Evolutionary conservation across 2,888 invertebrate species (phyloP).

Genomic region (Operophtera brumata): DNA sequence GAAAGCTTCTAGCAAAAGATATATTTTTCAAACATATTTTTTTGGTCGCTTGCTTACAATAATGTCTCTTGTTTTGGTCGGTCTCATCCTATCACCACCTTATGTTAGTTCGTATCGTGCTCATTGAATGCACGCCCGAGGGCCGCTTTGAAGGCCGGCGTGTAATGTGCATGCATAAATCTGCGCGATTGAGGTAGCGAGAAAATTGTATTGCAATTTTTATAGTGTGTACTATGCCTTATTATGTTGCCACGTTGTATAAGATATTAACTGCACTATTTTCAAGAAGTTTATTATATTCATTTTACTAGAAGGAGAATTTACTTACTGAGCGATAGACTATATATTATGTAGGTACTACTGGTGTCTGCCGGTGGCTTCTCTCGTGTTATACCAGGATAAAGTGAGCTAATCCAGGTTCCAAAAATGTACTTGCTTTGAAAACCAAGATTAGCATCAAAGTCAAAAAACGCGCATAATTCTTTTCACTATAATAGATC

Average conservation of each 20-base stretch:
- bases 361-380: too few relatives aligned
- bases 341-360: too few relatives aligned
- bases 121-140: conserved; percentile 43
- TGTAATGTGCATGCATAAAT: conserved; percentile 50
- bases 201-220: conserved; percentile 21
- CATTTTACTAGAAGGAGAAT: too few relatives aligned
- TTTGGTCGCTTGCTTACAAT: too few relatives aligned
- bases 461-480: too few relatives aligned
- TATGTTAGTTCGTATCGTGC: conserved; percentile 28
- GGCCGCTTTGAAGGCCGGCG: conserved; percentile 40
- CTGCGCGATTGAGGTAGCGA: conserved; percentile 25
- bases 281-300: not conserved
- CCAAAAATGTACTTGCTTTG: too few relatives aligned
- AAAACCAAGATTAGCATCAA: too few relatives aligned
- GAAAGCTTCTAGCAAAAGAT: too few relatives aligned
- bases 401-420: too few relatives aligned
- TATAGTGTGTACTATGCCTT: conserved; percentile 17
- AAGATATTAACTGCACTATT: conserved; percentile 9
- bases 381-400: too few relatives aligned
- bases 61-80: not conserved
- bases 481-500: too few relatives aligned
- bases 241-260: conserved; percentile 11
- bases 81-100: conserved; percentile 14
- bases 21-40: not conserved
- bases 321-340: too few relatives aligned